phyloP scores from a whole-genome alignment of 2,888 invertebrate genomes.

The Ypsolopha scabrella region DNA sequence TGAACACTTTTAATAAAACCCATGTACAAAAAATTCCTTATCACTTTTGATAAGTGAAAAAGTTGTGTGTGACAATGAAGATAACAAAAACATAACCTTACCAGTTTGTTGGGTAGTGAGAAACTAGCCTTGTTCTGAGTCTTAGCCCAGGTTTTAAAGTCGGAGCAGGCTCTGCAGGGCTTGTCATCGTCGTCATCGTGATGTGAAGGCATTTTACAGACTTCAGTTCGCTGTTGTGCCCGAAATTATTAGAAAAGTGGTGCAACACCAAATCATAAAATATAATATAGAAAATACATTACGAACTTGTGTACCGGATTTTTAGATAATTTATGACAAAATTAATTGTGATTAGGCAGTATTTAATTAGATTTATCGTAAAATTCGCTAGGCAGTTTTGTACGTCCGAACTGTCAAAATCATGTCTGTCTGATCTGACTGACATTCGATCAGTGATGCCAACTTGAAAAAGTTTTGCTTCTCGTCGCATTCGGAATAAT shows the following conservation, averaged over 20 bases:
- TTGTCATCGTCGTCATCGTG: slow-evolving; percentile 60
- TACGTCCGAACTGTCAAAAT: background rate
- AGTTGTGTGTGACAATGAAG: background rate
- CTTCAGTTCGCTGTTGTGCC: slow-evolving; percentile 8
- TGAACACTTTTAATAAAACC: too few relatives aligned
- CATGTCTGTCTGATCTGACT: background rate
- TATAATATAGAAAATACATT: background rate
- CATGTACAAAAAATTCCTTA: background rate
- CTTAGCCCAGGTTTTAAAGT: slow-evolving; percentile 80
- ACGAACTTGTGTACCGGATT: too few relatives aligned
- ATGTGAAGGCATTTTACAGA: slow-evolving; percentile 38
- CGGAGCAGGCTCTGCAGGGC: slow-evolving; percentile 78
- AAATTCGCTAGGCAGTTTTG: too few relatives aligned
- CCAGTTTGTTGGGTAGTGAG: slow-evolving; percentile 28
- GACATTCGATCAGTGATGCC: background rate
- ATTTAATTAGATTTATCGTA: too few relatives aligned
- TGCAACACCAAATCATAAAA: slow-evolving; percentile 17
- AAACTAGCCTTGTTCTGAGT: slow-evolving; percentile 55
- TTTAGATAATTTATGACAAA: too few relatives aligned
- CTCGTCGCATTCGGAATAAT: too few relatives aligned
- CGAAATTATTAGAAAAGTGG: slow-evolving; percentile 23
- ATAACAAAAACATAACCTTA: slow-evolving; percentile 6
- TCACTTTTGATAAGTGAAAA: background rate
- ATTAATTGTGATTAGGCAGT: too few relatives aligned
- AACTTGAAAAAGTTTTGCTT: too few relatives aligned